phyloP scores from a whole-genome alignment of 2,113 vertebrate genomes.

The Caloenas nicobarica region DNA sequence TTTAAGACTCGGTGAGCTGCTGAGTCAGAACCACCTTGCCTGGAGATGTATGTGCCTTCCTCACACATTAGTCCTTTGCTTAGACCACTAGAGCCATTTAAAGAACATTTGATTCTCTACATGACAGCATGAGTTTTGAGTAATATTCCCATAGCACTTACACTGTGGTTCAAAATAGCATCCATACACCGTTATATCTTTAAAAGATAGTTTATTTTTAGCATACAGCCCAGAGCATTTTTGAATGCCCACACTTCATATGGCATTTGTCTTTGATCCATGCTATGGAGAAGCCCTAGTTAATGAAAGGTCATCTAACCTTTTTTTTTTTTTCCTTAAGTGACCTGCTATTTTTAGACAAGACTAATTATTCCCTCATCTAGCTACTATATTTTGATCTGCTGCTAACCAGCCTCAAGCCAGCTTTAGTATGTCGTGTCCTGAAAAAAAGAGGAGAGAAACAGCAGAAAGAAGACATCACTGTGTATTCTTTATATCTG shows the following conservation, averaged over 20 bases:
- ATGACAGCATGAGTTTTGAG: neutral
- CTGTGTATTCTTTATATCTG: neutral
- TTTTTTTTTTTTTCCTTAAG: neutral
- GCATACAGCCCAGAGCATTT: neutral
- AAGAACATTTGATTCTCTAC: neutral
- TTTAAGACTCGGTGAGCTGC: neutral
- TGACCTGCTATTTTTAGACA: neutral
- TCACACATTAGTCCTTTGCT: neutral
- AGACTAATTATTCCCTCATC: constrained; percentile 12
- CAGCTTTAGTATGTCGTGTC: constrained; percentile 3
- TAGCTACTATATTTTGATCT: constrained; percentile 21
- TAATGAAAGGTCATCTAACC: neutral
- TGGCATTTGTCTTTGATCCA: neutral
- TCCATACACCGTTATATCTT: neutral
- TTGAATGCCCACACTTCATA: neutral
- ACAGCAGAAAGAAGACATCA: neutral
- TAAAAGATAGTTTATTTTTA: constrained; percentile 32
- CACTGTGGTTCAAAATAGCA: neutral
- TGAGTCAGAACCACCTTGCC: constrained; percentile 18
- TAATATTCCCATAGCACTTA: neutral
- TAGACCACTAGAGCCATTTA: neutral
- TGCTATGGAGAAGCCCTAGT: neutral
- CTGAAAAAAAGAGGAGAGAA: neutral
- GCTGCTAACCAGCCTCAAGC: neutral
- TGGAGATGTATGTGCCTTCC: neutral